These are phyloP conservation scores for Psilanteris sp. DNA, from an alignment of 1,140 invertebrate species.

Conservation along the genomic window DNA sequence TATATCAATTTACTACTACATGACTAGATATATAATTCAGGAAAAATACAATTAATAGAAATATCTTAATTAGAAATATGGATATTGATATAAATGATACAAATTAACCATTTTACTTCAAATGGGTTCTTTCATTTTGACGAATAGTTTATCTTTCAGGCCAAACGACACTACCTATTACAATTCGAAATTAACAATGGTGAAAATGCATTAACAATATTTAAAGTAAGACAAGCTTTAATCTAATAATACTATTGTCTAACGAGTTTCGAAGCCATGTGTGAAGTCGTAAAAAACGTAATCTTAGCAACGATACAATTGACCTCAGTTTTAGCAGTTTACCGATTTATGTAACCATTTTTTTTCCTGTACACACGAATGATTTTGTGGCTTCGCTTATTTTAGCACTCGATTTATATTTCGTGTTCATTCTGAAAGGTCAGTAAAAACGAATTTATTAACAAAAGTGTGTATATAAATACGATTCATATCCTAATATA, in stretches of 20 bases:
- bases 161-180: too few relatives aligned
- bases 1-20: too few relatives aligned
- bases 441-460: neutral
- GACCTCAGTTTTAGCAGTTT: constrained; percentile 58
- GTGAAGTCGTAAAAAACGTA: constrained; percentile 59
- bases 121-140: too few relatives aligned
- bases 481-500: too few relatives aligned
- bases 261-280: constrained; percentile 58
- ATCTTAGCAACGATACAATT: constrained; percentile 61
- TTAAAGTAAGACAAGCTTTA: constrained; percentile 45
- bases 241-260: constrained; percentile 57
- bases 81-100: too few relatives aligned
- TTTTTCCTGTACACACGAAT: constrained; percentile 34
- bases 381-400: constrained; percentile 40
- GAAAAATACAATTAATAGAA: too few relatives aligned
- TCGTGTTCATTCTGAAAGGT: neutral
- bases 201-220: constrained; percentile 24
- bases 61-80: too few relatives aligned
- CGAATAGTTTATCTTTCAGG: too few relatives aligned
- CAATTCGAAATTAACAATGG: neutral
- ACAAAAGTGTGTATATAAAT: too few relatives aligned
- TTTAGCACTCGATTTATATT: constrained; percentile 13
- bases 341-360: constrained; percentile 60
- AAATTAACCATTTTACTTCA: too few relatives aligned
- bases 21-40: too few relatives aligned